A percentile compares a stretch with the other conserved stretches of the same genome.
These are phyloP conservation scores for Drosophila varians DNA, from an alignment of 1,140 invertebrate genomes.

Conservation along the genomic window DNA sequence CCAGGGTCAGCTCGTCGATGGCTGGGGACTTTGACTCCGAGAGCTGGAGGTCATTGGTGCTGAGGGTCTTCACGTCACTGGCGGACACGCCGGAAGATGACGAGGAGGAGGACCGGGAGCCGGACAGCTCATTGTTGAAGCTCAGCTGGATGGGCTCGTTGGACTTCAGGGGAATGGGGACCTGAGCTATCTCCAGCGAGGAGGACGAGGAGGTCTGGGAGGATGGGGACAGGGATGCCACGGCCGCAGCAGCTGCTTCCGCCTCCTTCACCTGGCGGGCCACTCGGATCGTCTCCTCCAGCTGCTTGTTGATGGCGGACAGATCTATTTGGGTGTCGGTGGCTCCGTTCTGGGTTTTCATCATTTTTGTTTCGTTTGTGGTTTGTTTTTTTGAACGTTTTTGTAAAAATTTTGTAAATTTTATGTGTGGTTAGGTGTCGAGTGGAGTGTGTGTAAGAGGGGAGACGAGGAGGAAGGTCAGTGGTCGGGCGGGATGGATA, in stretches of 20 bases:
- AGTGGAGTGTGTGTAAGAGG: constrained; percentile 14
- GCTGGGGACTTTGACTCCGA: constrained; percentile 84
- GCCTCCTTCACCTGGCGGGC: constrained; percentile 81
- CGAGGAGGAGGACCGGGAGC: constrained; percentile 16
- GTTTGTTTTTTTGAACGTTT: constrained; percentile 21
- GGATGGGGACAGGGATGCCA: constrained; percentile 36
- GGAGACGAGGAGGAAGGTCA: background rate
- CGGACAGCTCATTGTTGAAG: constrained; percentile 83
- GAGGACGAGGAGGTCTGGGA: constrained; percentile 20
- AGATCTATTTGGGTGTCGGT: constrained; percentile 81
- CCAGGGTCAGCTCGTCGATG: constrained; percentile 86
- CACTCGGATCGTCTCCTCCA: constrained; percentile 82
- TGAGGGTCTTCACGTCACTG: constrained; percentile 60
- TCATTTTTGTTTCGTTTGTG: constrained; percentile 16
- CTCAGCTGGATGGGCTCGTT: constrained; percentile 80
- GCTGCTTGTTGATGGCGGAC: constrained; percentile 80
- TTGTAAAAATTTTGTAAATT: constrained; percentile 67
- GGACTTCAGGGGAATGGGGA: constrained; percentile 65
- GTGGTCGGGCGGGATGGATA: too few species aligned
- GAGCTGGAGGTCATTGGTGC: constrained; percentile 73
- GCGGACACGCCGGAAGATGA: background rate
- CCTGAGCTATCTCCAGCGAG: constrained; percentile 38
- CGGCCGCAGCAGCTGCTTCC: constrained; percentile 68
- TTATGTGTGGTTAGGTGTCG: constrained; percentile 25
- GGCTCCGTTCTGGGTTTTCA: constrained; percentile 69